These are phyloP conservation scores for Neoscelio sp. DNA, from an alignment of 2,888 invertebrate species.

Conservation along the genomic window DNA sequence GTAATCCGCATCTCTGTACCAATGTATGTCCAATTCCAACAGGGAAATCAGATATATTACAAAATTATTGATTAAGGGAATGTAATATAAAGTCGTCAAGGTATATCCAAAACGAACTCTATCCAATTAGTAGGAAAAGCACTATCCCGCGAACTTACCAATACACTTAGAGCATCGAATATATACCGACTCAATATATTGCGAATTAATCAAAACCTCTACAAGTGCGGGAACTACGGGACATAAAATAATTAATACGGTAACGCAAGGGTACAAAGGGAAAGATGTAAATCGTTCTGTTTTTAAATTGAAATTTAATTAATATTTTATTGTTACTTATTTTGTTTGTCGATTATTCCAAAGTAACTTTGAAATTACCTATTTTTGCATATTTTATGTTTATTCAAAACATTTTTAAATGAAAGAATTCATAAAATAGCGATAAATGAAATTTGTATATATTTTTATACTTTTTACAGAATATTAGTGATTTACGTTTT, in stretches of 20 bases:
- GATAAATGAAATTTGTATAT: no score
- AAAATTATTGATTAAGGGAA: conserved; percentile 38
- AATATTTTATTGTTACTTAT: no score
- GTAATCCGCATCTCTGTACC: neutral
- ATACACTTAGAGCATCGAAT: neutral
- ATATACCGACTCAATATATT: neutral
- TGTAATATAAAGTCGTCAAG: conserved; percentile 24
- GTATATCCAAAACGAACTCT: conserved; percentile 26
- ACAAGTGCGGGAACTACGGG: neutral
- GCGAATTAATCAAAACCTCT: conserved; percentile 14
- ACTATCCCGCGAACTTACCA: conserved; percentile 23
- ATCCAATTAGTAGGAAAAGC: conserved; percentile 35
- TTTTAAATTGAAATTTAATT: no score
- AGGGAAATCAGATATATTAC: conserved; percentile 36
- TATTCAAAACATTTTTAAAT: no score
- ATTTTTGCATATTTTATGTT: no score
- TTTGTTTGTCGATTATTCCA: no score
- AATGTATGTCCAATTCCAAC: conserved; percentile 22
- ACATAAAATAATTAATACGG: neutral
- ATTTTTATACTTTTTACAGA: no score
- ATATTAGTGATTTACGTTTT: no score
- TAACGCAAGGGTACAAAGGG: no score
- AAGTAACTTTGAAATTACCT: no score
- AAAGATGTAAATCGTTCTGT: no score
- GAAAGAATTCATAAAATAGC: no score